Conservation (phyloP, 92 coral and sea anemone genomes). For the Palythoa grandiflora region DNA sequence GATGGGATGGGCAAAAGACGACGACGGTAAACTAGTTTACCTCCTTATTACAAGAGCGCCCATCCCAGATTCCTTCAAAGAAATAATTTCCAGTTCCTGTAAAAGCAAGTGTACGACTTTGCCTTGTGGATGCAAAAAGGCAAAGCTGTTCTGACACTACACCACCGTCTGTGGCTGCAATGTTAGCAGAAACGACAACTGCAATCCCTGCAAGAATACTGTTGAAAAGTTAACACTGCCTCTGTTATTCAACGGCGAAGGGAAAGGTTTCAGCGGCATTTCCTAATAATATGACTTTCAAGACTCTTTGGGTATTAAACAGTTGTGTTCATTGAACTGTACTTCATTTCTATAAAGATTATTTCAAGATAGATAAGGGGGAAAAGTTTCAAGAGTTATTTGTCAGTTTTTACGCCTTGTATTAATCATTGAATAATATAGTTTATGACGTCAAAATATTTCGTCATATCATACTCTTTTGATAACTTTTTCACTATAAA, state of each 20-base stretch:
- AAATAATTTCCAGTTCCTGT: conserved; percentile 68
- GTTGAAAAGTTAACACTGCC: conserved; percentile 15
- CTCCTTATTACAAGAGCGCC: conserved; percentile 64
- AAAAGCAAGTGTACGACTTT: conserved; percentile 59
- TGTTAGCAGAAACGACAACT: conserved; percentile 5
- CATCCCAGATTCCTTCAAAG: conserved; percentile 47
- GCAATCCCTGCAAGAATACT: conserved; percentile 25
- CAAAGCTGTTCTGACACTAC: not conserved
- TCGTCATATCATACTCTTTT: not conserved
- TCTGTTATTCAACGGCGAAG: conserved; percentile 25
- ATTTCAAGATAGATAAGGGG: not conserved
- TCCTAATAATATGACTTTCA: not conserved
- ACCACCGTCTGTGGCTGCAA: not conserved
- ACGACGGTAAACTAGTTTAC: conserved; percentile 39
- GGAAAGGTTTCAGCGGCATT: not conserved
- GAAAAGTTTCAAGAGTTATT: not conserved
- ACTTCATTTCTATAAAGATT: not conserved
- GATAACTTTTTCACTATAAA: conserved; percentile 2
- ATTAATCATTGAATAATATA: conserved; percentile 4
- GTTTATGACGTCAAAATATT: not conserved
- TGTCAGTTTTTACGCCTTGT: not conserved
- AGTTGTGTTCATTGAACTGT: not conserved
- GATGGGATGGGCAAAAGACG: conserved; percentile 47
- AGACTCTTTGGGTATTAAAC: not conserved
- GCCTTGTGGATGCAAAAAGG: conserved; percentile 41